A percentile compares a stretch with the other conserved stretches of the same genome.
These are phyloP conservation scores for Patella ulyssiponensis DNA, from an alignment of 2,888 invertebrate species.

Conservation along the genomic window DNA sequence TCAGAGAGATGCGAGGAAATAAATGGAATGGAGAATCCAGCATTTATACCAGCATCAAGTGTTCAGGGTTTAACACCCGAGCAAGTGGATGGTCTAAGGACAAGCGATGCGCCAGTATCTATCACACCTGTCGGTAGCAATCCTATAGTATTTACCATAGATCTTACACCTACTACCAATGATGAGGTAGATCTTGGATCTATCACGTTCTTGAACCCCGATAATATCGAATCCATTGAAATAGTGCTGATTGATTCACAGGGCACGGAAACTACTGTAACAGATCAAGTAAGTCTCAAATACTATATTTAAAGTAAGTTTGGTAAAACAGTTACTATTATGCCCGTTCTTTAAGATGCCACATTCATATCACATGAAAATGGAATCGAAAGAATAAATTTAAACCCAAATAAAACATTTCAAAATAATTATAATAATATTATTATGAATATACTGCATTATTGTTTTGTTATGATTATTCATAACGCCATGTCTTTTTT, in stretches of 20 bases:
- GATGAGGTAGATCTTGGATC: background rate
- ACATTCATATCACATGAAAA: too few relatives aligned
- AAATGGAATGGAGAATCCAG: constrained; percentile 1
- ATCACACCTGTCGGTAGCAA: background rate
- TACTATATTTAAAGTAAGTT: background rate
- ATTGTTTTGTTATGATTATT: too few relatives aligned
- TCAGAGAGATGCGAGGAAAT: background rate
- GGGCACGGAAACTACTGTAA: background rate
- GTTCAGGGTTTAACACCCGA: background rate
- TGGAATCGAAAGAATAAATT: too few relatives aligned
- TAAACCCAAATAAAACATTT: too few relatives aligned
- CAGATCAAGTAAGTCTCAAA: background rate
- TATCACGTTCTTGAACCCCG: background rate
- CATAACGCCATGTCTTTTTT: too few relatives aligned
- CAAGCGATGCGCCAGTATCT: background rate
- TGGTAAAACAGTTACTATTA: too few relatives aligned
- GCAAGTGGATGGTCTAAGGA: background rate
- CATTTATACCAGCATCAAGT: background rate
- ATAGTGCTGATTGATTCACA: background rate
- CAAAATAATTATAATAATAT: too few relatives aligned
- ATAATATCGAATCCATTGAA: background rate
- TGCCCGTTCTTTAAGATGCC: too few relatives aligned
- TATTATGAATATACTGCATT: too few relatives aligned
- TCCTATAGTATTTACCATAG: background rate
- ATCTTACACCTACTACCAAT: background rate